These are phyloP conservation scores for Rhinella marina DNA, from an alignment of 2,797 vertebrate genomes.

Conservation along the genomic window DNA sequence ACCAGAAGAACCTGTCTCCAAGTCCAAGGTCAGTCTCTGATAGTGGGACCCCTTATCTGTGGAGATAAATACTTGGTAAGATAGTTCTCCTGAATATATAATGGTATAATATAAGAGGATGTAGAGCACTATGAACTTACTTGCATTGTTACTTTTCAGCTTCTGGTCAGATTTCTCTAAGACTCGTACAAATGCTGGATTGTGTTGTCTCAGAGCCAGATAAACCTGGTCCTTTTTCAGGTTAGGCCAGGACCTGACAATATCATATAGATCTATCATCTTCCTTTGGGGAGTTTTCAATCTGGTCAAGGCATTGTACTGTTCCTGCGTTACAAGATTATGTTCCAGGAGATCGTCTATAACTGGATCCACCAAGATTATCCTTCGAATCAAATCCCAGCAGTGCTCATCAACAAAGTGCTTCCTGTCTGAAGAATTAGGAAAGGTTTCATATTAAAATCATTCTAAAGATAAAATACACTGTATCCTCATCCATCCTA, in stretches of 20 bases:
- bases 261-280: not conserved
- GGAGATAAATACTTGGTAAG: not conserved
- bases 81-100: not conserved
- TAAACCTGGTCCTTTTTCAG: not conserved
- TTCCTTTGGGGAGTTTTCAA: not conserved
- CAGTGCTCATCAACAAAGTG: not conserved
- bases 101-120: not conserved
- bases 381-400: not conserved
- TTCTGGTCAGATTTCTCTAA: not conserved
- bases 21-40: not conserved
- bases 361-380: not conserved
- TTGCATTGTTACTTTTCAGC: no score
- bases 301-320: not conserved
- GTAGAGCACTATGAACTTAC: not conserved
- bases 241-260: not conserved
- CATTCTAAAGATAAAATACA: no score
- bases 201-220: not conserved
- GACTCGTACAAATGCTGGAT: not conserved
- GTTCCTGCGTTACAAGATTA: not conserved
- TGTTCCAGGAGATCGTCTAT: not conserved
- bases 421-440: not conserved
- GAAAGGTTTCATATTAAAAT: not conserved
- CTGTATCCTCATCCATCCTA: no score
- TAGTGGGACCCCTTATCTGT: not conserved
- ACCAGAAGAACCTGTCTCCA: not conserved